phyloP scores from a whole-genome alignment of 2,113 vertebrate genomes.

The Scopus umbretta region DNA sequence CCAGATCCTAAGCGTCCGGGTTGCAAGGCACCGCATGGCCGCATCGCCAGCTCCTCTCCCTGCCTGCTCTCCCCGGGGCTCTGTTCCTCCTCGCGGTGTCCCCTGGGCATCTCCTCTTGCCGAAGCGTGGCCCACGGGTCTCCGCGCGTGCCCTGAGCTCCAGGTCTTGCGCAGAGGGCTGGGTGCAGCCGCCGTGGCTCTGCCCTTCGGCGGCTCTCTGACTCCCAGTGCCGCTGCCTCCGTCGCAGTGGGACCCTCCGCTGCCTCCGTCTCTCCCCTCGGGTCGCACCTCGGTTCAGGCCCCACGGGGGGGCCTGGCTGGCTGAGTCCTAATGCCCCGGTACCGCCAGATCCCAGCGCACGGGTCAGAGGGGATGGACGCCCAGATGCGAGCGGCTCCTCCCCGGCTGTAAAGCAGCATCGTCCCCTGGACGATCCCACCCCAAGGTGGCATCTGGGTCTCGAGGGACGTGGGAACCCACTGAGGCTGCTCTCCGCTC shows the following conservation, averaged over 20 bases:
- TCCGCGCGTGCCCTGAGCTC: neutral
- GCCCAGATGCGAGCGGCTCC: neutral
- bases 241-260: neutral
- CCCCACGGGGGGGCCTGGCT: neutral
- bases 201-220: neutral
- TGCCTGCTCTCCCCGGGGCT: neutral
- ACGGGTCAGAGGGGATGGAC: neutral
- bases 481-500: neutral
- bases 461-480: neutral
- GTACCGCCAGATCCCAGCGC: neutral
- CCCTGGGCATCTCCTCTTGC: neutral
- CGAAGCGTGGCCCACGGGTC: fast-evolving
- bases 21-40: fast-evolving
- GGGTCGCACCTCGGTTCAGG: neutral
- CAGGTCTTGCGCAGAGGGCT: neutral
- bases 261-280: neutral
- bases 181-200: neutral
- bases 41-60: neutral
- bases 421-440: fast-evolving
- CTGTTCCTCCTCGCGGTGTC: neutral
- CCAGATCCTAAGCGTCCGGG: fast-evolving
- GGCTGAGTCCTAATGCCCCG: neutral
- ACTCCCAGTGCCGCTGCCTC: neutral
- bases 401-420: neutral
- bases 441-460: neutral